Evolutionary conservation across 1,140 invertebrate genomes (phyloP).

Genomic region (Riptortus pedestris): DNA sequence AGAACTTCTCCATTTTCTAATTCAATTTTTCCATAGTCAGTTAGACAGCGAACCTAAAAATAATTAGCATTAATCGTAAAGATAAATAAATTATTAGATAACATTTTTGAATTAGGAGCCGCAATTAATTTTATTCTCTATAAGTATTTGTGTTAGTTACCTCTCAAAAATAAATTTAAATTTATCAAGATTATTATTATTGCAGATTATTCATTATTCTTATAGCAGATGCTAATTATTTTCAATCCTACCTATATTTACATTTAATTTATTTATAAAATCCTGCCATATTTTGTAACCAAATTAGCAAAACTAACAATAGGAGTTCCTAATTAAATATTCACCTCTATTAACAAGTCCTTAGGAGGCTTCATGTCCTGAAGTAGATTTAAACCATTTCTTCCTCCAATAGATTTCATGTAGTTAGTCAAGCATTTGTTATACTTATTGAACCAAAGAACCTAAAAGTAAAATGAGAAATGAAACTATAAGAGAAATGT

Average conservation of each 20-base stretch:
- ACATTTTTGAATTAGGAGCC: too few species aligned
- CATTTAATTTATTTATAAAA: too few species aligned
- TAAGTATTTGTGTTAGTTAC: too few species aligned
- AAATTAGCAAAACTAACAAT: neutral
- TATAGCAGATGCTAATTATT: too few species aligned
- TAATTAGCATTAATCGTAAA: neutral
- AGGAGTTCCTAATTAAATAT: too few species aligned
- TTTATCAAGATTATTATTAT: too few species aligned
- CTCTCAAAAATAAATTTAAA: too few species aligned
- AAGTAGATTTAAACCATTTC: constrained; percentile 69
- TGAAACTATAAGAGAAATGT: neutral
- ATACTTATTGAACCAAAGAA: constrained; percentile 79
- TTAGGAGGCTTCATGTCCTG: constrained; percentile 86
- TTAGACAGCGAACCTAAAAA: constrained; percentile 66
- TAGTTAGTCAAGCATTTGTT: constrained; percentile 77
- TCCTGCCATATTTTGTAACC: too few species aligned
- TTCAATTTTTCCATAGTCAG: constrained; percentile 88
- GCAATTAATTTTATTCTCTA: too few species aligned
- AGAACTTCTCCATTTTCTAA: constrained; percentile 83
- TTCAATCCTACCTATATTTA: too few species aligned
- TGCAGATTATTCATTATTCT: too few species aligned
- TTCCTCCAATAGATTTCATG: constrained; percentile 75
- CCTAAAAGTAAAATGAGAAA: constrained; percentile 35
- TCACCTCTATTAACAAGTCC: constrained; percentile 80
- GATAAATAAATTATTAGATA: too few species aligned